These are phyloP conservation scores for Pseudomyrmex gracilis DNA, from an alignment of 1,140 invertebrate species.

Conservation along the genomic window DNA sequence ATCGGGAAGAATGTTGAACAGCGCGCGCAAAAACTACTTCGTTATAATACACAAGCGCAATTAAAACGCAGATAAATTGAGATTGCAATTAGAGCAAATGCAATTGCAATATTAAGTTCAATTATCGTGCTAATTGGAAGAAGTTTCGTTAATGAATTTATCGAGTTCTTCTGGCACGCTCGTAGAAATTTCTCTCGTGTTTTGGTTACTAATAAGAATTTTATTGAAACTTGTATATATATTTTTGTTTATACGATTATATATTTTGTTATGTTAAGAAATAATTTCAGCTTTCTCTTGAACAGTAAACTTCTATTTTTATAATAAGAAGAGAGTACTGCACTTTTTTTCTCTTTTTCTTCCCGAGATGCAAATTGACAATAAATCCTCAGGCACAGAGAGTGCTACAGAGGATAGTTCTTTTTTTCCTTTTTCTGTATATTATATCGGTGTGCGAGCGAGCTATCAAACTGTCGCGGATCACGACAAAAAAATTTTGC, in stretches of 20 bases:
- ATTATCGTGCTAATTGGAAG: neutral
- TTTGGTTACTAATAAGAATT: slow-evolving; percentile 6
- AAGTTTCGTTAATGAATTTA: neutral
- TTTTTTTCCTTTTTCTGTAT: neutral
- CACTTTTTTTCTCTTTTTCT: too few species aligned
- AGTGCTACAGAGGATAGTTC: neutral
- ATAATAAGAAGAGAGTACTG: neutral
- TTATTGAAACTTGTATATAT: slow-evolving; percentile 2
- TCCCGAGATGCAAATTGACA: slow-evolving; percentile 63
- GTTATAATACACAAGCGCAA: neutral
- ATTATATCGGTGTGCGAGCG: neutral
- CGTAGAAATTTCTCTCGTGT: neutral
- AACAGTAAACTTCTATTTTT: slow-evolving; percentile 2
- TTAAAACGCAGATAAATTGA: neutral
- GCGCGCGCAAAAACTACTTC: neutral
- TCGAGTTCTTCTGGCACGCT: neutral
- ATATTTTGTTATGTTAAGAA: neutral
- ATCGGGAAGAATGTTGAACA: neutral
- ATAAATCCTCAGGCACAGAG: slow-evolving; percentile 69
- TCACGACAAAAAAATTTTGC: slow-evolving; percentile 39
- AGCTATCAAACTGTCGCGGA: slow-evolving; percentile 11
- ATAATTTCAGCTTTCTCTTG: neutral
- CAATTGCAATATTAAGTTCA: slow-evolving; percentile 16
- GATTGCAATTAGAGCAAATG: slow-evolving; percentile 15
- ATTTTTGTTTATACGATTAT: neutral